Evolutionary conservation across 2,888 invertebrate genomes (phyloP).

Genomic region (Baronia brevicornis): DNA sequence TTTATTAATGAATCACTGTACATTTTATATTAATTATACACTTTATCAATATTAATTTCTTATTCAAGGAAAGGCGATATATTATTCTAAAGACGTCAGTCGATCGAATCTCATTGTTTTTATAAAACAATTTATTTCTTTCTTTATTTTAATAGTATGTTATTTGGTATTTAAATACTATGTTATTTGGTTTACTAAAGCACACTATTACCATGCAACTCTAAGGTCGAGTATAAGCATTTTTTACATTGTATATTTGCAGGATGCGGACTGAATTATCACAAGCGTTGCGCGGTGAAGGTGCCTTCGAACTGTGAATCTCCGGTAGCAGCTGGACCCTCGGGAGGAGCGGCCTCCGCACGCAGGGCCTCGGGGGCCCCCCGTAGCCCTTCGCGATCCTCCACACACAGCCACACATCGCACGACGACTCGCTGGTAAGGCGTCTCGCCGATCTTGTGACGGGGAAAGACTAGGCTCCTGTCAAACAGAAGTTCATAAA

Average conservation of each 20-base stretch:
- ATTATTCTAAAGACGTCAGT: no score
- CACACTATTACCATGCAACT: no score
- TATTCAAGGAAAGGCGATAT: no score
- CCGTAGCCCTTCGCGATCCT: constrained; percentile 85
- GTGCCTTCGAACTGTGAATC: constrained; percentile 95
- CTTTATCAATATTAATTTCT: no score
- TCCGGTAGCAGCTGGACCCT: constrained; percentile 26
- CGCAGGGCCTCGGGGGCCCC: constrained; percentile 54
- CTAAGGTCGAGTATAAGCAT: no score
- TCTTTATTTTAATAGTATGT: not conserved
- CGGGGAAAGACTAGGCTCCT: constrained; percentile 32
- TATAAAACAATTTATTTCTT: no score
- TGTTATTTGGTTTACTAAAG: no score
- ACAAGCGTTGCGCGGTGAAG: constrained; percentile 97
- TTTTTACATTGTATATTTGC: constrained; percentile 24
- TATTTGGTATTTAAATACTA: no score
- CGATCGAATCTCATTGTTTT: no score
- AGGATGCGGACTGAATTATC: constrained; percentile 99
- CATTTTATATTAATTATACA: no score
- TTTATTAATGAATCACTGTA: no score
- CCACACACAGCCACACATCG: constrained; percentile 68
- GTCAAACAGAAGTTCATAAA: not conserved
- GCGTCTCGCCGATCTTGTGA: constrained; percentile 78
- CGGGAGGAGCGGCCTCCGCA: constrained; percentile 38
- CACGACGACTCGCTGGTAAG: constrained; percentile 87